phyloP scores from a whole-genome alignment of 2,797 vertebrate species.

The Lerista edwardsae region DNA sequence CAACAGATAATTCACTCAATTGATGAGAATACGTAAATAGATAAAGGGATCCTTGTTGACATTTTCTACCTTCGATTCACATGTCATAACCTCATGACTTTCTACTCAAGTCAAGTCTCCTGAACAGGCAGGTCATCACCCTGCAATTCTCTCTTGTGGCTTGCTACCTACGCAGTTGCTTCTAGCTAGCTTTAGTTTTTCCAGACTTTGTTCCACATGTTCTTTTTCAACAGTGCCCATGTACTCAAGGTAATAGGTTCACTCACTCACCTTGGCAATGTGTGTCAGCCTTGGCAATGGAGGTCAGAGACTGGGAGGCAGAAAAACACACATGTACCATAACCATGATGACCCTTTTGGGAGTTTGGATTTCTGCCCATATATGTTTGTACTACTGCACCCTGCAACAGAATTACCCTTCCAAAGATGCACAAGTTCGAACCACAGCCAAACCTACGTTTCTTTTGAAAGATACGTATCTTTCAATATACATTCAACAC shows the following conservation, averaged over 20 bases:
- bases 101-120: not conserved
- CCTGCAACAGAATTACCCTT: not conserved
- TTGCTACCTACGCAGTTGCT: not conserved
- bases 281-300: not conserved
- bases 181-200: not conserved
- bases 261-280: not conserved
- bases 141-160: not conserved
- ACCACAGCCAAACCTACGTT: not conserved
- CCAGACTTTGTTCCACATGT: not conserved
- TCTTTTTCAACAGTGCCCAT: too few species aligned
- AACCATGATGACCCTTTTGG: not conserved
- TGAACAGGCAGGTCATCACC: not conserved
- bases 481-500: not conserved
- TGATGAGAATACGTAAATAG: not conserved
- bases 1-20: not conserved
- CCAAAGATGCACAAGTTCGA: not conserved
- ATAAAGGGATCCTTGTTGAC: not conserved
- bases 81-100: not conserved
- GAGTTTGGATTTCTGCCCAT: not conserved
- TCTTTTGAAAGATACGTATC: too few species aligned
- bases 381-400: not conserved
- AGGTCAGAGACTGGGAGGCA: not conserved
- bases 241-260: not conserved
- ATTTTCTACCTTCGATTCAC: not conserved
- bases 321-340: not conserved